Evolutionary conservation across 2,888 invertebrate species (phyloP).

Genomic region (Lamellibrachia satsuma): DNA sequence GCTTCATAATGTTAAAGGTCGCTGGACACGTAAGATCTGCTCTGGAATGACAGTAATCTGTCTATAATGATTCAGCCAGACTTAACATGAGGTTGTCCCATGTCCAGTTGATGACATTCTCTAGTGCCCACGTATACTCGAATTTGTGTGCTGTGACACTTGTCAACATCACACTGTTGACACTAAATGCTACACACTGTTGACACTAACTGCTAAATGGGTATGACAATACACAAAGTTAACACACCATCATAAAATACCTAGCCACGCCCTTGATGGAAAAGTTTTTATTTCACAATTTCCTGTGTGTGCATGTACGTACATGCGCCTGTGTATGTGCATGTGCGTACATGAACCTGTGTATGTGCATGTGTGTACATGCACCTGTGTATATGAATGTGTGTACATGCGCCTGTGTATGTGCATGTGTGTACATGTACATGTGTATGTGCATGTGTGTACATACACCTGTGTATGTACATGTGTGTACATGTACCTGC

Average conservation of each 20-base stretch:
- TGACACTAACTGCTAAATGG: neutral
- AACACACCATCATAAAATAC: neutral
- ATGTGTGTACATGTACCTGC: no score
- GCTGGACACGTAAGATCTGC: neutral
- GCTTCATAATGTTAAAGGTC: neutral
- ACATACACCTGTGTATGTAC: no score
- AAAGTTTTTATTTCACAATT: neutral
- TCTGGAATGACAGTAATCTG: neutral
- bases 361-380: neutral
- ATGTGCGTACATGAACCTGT: neutral
- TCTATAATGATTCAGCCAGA: neutral
- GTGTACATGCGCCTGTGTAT: no score
- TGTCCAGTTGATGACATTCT: neutral
- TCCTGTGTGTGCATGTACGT: neutral
- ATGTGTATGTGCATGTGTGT: no score
- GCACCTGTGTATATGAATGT: no score
- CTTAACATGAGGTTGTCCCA: neutral
- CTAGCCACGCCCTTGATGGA: neutral
- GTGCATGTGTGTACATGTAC: no score
- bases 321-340: no score
- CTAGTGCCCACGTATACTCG: neutral
- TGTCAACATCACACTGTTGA: neutral
- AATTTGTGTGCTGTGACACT: neutral
- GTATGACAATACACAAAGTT: neutral
- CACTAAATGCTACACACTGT: neutral